Conservation (phyloP, 23 tunicate species). For the Botrylloides violaceus region DNA sequence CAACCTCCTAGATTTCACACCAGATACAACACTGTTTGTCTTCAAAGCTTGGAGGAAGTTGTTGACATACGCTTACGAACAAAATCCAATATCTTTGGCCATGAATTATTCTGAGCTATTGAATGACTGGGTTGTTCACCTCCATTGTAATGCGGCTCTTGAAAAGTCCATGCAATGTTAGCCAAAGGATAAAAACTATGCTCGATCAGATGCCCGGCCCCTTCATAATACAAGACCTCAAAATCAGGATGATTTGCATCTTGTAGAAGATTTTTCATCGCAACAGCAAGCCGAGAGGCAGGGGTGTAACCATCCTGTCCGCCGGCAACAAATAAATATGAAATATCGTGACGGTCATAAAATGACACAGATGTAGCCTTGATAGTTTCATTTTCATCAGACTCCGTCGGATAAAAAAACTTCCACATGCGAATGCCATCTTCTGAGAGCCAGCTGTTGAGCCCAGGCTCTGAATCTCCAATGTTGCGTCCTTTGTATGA, state of each 20-base stretch:
- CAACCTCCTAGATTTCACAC: no score
- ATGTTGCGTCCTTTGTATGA: background rate
- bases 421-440: background rate
- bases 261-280: background rate
- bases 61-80: background rate
- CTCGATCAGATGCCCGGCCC: conserved; percentile 34
- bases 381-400: background rate
- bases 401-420: background rate
- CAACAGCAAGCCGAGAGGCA: background rate
- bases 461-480: background rate
- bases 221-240: conserved; percentile 10
- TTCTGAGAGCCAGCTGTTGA: background rate
- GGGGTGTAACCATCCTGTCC: conserved; percentile 9
- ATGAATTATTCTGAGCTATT: conserved; percentile 30
- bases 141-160: background rate
- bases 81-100: conserved; percentile 29
- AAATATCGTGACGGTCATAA: conserved; percentile 19
- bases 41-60: no score
- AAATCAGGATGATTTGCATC: conserved; percentile 27
- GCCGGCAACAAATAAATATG: conserved; percentile 28
- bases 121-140: conserved; percentile 17
- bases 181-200: conserved; percentile 19
- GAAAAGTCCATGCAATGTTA: conserved; percentile 5
- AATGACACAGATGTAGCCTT: background rate
- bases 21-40: no score